Evolutionary conservation across 30 jellyfish, hydroid and myxozoan genomes (phyloP), one percentile per base, ranked within the genome.

Genomic region (Aurelia aurita complex sp. Pacific): DNA sequence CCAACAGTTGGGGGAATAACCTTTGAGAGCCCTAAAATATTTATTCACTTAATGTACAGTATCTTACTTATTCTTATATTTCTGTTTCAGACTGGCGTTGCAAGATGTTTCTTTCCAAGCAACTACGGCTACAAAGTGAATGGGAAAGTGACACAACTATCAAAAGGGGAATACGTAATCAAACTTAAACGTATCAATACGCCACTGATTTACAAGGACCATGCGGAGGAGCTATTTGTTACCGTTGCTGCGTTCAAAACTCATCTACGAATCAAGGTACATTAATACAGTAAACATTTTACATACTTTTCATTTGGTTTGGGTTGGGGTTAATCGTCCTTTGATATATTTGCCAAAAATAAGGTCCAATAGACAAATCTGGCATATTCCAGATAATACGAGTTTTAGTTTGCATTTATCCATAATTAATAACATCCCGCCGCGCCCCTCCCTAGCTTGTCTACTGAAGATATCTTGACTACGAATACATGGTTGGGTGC

Each of bases 211-310:
- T 86, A 76, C 70, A 57, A 46, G 23, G 69, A 67, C 18, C 89
- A 76, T 19, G 64, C 81, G 16, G 79, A 75, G 55, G 68, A 65
- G 65, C 66, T 86, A 12, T 17, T 11, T 29, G 95, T 52, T 2
- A 32, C 42, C 2, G 69, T 86, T 4, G 57, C 29, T 17, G 32
- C 95, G 2, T 86, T 43, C 89, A 67, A 29, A 73, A 77, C 80
- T 76, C 95, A 86, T 69, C 60, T 86, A 73, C 85, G 79, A 19
- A 62, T 86, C 69, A 86, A 86, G 95, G 95, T 86, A 85, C 33
- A 40, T 17, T 4, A 10, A 38, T 23, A 38, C 50, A 38, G 50
- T 0, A 38, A 38, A 1, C 50, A 38, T 38, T 0, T 38, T 38
- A 38, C 1, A 38, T 38, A 38, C 50, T 5, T 38, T 38, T 38